Evolutionary conservation across 2,797 vertebrate genomes (phyloP).

Genomic region (Catamblyrhynchus diadema): DNA sequence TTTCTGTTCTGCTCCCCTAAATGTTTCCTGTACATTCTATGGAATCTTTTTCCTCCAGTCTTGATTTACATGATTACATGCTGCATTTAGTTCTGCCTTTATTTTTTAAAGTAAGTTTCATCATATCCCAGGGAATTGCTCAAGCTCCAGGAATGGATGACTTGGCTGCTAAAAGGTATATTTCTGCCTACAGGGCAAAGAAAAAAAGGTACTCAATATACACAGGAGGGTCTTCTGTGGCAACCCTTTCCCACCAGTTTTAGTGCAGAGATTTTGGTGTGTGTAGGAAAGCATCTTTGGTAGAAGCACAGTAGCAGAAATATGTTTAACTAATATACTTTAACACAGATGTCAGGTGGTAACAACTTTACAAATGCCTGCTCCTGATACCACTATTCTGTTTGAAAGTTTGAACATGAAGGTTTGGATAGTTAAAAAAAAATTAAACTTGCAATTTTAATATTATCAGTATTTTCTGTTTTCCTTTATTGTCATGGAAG

Average conservation of each 20-base stretch:
- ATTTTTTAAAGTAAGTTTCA: not conserved
- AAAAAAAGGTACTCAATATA: not conserved
- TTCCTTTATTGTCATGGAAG: not conserved
- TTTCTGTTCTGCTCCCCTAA: not conserved
- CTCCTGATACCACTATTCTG: not conserved
- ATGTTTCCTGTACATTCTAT: not conserved
- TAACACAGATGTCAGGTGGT: not conserved
- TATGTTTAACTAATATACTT: not conserved
- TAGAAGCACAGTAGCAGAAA: not conserved
- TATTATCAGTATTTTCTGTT: not conserved
- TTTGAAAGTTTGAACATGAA: not conserved
- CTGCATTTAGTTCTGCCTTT: not conserved
- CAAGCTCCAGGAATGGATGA: not conserved
- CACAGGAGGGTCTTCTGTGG: not conserved
- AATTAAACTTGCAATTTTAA: not conserved
- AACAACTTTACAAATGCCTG: not conserved
- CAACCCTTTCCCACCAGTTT: not conserved
- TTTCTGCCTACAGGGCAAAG: not conserved
- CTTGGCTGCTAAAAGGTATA: not conserved
- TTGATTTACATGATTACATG: not conserved
- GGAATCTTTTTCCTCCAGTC: not conserved
- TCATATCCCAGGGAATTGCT: not conserved
- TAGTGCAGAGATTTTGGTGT: fast-evolving
- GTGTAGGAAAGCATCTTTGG: not conserved
- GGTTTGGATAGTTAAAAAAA: not conserved